Conservation (phyloP, 2,888 invertebrate genomes). For the Chirona hameri region DNA sequence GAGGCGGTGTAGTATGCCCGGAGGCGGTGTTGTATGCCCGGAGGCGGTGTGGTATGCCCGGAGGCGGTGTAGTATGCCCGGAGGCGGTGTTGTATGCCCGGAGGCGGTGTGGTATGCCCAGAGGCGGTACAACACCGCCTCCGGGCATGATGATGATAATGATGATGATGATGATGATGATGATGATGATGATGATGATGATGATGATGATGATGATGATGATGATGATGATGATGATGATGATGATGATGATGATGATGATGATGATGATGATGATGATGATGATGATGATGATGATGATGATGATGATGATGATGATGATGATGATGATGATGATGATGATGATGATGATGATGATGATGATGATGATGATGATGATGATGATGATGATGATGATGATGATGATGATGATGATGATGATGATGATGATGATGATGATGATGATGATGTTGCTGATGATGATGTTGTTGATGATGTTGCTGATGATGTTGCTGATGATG, state of each 20-base stretch:
- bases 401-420: neutral
- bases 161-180: constrained; percentile 22
- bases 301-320: constrained; percentile 22
- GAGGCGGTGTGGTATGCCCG: too few species aligned
- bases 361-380: constrained; percentile 22
- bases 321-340: constrained; percentile 22
- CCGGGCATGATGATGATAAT: neutral
- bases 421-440: neutral
- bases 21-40: too few species aligned
- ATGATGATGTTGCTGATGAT: too few species aligned
- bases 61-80: too few species aligned
- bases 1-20: too few species aligned
- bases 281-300: constrained; percentile 22
- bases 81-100: too few species aligned
- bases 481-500: too few species aligned
- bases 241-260: constrained; percentile 22
- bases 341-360: constrained; percentile 22
- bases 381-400: neutral
- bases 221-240: constrained; percentile 22
- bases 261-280: constrained; percentile 22
- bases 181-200: constrained; percentile 22
- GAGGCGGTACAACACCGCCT: too few species aligned
- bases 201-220: constrained; percentile 22
- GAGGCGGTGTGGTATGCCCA: too few species aligned
- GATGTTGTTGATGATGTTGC: too few species aligned